A percentile compares a stretch with the other conserved stretches of the same genome.
These are phyloP conservation scores for Oithona nana DNA, from an alignment of 2,888 invertebrate species.

Conservation along the genomic window DNA sequence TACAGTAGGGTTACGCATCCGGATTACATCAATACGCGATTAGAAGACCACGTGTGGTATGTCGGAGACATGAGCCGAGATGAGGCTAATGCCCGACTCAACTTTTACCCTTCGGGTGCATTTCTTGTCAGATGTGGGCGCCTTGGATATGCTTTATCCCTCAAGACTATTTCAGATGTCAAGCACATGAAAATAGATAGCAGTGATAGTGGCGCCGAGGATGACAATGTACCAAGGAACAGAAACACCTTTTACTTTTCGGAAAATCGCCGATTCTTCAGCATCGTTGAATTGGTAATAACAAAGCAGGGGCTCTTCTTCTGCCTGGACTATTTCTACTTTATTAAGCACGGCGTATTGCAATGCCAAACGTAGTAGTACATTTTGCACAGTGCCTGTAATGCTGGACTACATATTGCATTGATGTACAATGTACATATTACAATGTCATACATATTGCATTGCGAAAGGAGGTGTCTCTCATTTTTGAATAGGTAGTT, in stretches of 20 bases:
- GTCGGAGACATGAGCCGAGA: constrained; percentile 15
- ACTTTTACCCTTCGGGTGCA: constrained; percentile 3
- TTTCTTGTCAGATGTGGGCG: constrained; percentile 5
- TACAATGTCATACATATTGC: too few relatives aligned
- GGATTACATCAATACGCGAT: constrained; percentile 11
- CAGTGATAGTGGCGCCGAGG: not conserved
- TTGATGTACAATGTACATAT: too few relatives aligned
- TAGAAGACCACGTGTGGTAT: constrained; percentile 18
- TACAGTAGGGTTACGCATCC: not conserved
- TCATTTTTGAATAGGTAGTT: too few relatives aligned
- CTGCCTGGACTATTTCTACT: too few relatives aligned
- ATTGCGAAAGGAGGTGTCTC: too few relatives aligned
- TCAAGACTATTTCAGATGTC: constrained; percentile 20
- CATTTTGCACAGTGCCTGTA: too few relatives aligned
- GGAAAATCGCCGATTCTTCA: not conserved
- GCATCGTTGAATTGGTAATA: not conserved
- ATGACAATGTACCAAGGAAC: too few relatives aligned
- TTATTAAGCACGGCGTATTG: too few relatives aligned
- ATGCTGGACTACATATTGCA: too few relatives aligned
- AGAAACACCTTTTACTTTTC: not conserved
- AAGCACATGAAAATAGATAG: constrained; percentile 21
- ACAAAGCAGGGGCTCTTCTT: too few relatives aligned
- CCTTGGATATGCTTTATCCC: constrained; percentile 6
- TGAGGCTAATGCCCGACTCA: constrained; percentile 9
- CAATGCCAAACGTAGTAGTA: too few relatives aligned